Evolutionary conservation across 2,113 vertebrate genomes (phyloP).

Genomic region (Erpornis zantholeuca): DNA sequence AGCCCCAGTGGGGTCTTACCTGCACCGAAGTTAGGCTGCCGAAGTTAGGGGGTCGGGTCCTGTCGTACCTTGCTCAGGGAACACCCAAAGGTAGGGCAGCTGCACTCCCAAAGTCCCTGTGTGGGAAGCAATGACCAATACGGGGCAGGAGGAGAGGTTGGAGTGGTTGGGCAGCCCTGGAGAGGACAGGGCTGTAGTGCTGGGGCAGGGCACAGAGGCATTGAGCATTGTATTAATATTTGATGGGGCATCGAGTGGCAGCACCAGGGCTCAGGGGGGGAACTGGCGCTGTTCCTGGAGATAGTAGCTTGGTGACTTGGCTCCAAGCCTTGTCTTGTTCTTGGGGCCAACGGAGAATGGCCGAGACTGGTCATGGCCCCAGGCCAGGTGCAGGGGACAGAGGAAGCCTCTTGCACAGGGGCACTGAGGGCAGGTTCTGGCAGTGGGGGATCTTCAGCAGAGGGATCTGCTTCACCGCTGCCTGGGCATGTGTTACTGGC

Average conservation of each 20-base stretch:
- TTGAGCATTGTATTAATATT: constrained; percentile 11
- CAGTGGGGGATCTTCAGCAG: neutral
- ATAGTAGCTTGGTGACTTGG: neutral
- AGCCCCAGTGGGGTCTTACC: neutral
- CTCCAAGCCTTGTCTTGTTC: neutral
- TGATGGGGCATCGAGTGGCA: constrained; percentile 29
- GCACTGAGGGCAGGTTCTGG: neutral
- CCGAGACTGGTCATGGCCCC: rapidly evolving
- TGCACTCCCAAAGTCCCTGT: neutral
- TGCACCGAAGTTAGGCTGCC: neutral
- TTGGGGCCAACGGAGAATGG: neutral
- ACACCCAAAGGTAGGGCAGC: neutral
- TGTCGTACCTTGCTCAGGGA: neutral
- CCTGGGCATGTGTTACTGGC: neutral
- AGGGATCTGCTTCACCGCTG: rapidly evolving
- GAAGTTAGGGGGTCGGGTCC: neutral
- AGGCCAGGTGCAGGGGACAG: neutral
- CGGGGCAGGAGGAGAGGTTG: rapidly evolving
- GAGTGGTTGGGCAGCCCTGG: neutral
- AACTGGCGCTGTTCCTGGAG: neutral
- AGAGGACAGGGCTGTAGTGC: neutral
- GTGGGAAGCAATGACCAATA: neutral
- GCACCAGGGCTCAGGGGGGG: neutral
- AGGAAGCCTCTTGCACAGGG: neutral
- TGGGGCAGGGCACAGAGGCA: neutral